Conservation (phyloP, 2,113 vertebrate species). For the Argyrosomus japonicus region DNA sequence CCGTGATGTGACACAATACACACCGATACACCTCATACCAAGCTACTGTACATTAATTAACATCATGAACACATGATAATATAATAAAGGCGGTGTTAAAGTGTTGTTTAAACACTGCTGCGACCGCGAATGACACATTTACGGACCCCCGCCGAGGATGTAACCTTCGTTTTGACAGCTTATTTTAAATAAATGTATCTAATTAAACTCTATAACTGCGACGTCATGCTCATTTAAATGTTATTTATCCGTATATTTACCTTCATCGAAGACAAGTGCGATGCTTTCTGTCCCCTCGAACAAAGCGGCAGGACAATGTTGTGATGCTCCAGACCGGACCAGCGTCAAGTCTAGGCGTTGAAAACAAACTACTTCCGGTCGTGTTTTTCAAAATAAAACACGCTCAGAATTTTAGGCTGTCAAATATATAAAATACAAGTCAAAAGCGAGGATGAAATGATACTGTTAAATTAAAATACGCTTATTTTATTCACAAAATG, state of each 20-base stretch:
- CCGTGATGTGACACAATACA: slow-evolving; percentile 16
- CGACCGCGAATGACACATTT: slow-evolving; percentile 11
- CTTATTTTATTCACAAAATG: not conserved
- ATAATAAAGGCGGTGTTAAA: not conserved
- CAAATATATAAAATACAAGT: not conserved
- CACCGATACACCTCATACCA: not conserved
- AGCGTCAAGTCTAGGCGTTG: accelerated
- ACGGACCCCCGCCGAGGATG: not conserved
- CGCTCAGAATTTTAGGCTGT: too few relatives aligned
- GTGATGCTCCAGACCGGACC: slow-evolving; percentile 63
- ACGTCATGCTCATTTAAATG: not conserved
- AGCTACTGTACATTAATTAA: accelerated
- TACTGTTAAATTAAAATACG: accelerated
- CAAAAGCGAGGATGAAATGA: accelerated
- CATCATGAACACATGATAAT: accelerated
- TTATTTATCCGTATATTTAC: slow-evolving; percentile 33
- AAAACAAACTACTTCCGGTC: slow-evolving; percentile 33
- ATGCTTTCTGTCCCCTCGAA: slow-evolving; percentile 38
- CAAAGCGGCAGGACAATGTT: slow-evolving; percentile 71
- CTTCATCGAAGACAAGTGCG: slow-evolving; percentile 72
- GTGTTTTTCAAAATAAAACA: slow-evolving; percentile 50
- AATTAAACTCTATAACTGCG: accelerated
- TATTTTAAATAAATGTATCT: not conserved
- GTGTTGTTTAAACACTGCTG: not conserved
- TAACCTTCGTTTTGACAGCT: slow-evolving; percentile 9